Percentiles rank a stretch among this genome's conserved stretches.
Evolutionary conservation across 2,797 vertebrate species (phyloP).

Genomic region (Pempheris klunzingeri): DNA sequence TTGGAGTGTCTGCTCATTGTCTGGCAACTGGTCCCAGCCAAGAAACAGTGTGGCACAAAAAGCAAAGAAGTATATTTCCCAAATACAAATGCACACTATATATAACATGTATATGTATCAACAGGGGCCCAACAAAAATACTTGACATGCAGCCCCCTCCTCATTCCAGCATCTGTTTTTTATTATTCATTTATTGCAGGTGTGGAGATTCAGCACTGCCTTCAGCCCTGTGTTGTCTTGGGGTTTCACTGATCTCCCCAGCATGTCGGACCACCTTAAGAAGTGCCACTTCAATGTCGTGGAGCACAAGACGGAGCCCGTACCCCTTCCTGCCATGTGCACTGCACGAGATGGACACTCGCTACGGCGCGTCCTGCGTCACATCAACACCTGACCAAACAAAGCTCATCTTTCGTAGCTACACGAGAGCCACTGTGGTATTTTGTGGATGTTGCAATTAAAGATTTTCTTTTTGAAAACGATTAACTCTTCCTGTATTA

Average conservation of each 20-base stretch:
- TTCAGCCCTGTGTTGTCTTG: constrained; percentile 95
- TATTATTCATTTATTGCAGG: constrained; percentile 85
- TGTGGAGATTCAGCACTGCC: constrained; percentile 98
- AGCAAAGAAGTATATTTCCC: background rate
- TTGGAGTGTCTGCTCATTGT: no score
- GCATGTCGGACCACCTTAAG: constrained; percentile 98
- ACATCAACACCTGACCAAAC: constrained; percentile 68
- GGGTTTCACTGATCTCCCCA: constrained; percentile 94
- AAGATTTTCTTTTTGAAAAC: constrained; percentile 80
- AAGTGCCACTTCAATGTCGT: constrained; percentile 93
- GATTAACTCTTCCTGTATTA: constrained; percentile 76
- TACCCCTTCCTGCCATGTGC: constrained; percentile 97
- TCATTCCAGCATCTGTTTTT: background rate
- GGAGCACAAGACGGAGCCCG: constrained; percentile 92
- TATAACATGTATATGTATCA: background rate
- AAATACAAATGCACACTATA: no score
- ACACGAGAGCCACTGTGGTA: constrained; percentile 87
- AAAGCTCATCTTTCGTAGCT: constrained; percentile 82
- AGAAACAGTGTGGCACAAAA: background rate
- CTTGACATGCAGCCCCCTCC: background rate
- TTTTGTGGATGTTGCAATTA: constrained; percentile 68
- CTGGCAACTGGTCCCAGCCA: no score
- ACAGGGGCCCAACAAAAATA: background rate
- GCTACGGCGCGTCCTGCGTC: constrained; percentile 90
- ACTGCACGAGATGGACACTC: constrained; percentile 92